Evolutionary conservation across 2,888 invertebrate genomes (phyloP).

Genomic region (Drosophila buzzatii): DNA sequence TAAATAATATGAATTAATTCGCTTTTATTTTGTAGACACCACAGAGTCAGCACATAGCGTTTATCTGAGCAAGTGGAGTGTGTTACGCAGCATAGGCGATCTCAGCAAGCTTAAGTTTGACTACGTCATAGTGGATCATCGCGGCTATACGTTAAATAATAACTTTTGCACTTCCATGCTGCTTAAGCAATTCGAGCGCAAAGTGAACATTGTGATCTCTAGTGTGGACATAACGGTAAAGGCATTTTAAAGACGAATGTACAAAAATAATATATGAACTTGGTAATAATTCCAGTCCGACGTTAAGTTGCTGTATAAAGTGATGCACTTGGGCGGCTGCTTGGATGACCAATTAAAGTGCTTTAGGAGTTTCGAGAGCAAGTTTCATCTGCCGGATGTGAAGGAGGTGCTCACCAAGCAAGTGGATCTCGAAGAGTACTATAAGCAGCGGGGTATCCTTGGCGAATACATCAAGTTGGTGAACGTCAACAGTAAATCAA

Average conservation of each 20-base stretch:
- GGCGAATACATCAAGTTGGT: slow-evolving; percentile 83
- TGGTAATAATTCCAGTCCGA: slow-evolving; percentile 70
- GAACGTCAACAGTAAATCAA: slow-evolving; percentile 32
- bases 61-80: slow-evolving; percentile 83
- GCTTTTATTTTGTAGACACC: slow-evolving; percentile 60
- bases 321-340: slow-evolving; percentile 81
- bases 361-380: slow-evolving; percentile 77
- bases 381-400: slow-evolving; percentile 80
- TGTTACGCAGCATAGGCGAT: slow-evolving; percentile 77
- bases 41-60: slow-evolving; percentile 76
- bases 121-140: slow-evolving; percentile 82
- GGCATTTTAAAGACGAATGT: background rate
- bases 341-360: slow-evolving; percentile 75
- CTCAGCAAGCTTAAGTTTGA: slow-evolving; percentile 82
- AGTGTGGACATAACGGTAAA: slow-evolving; percentile 83
- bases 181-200: slow-evolving; percentile 82
- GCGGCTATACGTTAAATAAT: slow-evolving; percentile 82
- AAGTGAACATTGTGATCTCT: slow-evolving; percentile 82
- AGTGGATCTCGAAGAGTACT: slow-evolving; percentile 83
- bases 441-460: slow-evolving; percentile 83
- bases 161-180: slow-evolving; percentile 83
- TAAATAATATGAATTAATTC: background rate
- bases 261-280: background rate
- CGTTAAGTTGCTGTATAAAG: slow-evolving; percentile 81
- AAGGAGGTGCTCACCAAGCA: slow-evolving; percentile 77